These are phyloP conservation scores for Pterocles burchelli DNA, from an alignment of 2,113 vertebrate genomes.

Conservation along the genomic window DNA sequence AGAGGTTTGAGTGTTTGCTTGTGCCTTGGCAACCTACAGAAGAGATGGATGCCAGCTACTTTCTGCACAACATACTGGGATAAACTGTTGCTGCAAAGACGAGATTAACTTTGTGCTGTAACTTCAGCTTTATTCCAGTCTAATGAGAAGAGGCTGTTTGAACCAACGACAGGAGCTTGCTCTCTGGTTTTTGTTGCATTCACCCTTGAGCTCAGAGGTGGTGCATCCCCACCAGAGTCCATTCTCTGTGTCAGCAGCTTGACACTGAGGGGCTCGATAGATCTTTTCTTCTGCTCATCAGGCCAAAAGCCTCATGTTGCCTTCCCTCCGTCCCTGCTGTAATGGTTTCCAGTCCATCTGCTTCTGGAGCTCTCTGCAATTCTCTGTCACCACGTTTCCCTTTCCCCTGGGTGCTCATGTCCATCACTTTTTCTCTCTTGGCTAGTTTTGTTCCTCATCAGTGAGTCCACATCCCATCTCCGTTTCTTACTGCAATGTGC, in stretches of 20 bases:
- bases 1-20: neutral
- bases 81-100: neutral
- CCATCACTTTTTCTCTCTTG: neutral
- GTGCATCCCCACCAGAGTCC: neutral
- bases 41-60: neutral
- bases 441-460: neutral
- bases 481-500: fast-evolving
- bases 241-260: neutral
- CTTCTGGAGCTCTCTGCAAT: neutral
- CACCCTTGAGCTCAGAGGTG: neutral
- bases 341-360: neutral
- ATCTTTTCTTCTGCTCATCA: neutral
- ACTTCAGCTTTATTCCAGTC: neutral
- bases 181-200: fast-evolving
- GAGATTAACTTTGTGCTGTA: neutral
- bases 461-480: neutral
- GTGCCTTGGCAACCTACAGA: neutral
- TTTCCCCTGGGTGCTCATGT: neutral
- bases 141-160: neutral
- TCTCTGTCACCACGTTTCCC: neutral
- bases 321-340: neutral
- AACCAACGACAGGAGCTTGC: neutral
- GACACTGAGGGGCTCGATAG: fast-evolving
- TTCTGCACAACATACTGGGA: neutral
- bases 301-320: neutral